phyloP scores from a whole-genome alignment of 2,888 invertebrate species.

The Elegia similella region DNA sequence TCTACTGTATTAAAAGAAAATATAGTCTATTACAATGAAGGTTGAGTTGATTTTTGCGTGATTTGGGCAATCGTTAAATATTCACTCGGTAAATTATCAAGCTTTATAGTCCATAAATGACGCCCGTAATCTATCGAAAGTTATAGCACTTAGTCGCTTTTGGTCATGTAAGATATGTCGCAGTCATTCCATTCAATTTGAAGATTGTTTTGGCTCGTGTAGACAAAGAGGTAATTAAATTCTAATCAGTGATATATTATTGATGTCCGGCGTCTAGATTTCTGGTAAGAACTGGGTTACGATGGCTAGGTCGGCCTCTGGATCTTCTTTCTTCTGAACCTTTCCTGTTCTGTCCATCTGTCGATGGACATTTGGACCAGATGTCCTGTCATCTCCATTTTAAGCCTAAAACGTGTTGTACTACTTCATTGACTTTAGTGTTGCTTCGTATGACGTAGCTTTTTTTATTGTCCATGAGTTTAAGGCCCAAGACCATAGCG shows the following conservation, averaged over 20 bases:
- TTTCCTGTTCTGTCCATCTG: no score
- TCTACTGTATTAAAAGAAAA: not conserved
- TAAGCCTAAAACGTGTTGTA: no score
- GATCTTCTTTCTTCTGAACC: no score
- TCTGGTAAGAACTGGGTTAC: no score
- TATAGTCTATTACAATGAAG: not conserved
- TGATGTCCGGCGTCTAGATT: no score
- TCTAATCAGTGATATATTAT: not conserved
- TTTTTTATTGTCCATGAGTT: no score
- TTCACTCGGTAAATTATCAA: conserved; percentile 16
- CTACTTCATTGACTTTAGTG: no score
- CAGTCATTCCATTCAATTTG: conserved; percentile 2
- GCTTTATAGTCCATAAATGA: conserved; percentile 14
- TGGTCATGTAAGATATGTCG: conserved; percentile 10
- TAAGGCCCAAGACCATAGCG: no score
- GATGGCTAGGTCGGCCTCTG: no score
- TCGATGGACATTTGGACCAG: no score
- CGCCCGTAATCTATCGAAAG: conserved; percentile 13
- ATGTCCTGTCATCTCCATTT: no score
- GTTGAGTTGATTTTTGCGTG: not conserved
- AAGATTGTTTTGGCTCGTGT: not conserved
- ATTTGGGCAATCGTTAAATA: conserved; percentile 5
- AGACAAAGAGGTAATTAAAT: not conserved
- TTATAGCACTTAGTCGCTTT: conserved; percentile 12
- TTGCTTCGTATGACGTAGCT: no score